Base-by-base conservation (phyloP, 2,888 invertebrate genomes). In the Pristionchus entomophagus region DNA sequence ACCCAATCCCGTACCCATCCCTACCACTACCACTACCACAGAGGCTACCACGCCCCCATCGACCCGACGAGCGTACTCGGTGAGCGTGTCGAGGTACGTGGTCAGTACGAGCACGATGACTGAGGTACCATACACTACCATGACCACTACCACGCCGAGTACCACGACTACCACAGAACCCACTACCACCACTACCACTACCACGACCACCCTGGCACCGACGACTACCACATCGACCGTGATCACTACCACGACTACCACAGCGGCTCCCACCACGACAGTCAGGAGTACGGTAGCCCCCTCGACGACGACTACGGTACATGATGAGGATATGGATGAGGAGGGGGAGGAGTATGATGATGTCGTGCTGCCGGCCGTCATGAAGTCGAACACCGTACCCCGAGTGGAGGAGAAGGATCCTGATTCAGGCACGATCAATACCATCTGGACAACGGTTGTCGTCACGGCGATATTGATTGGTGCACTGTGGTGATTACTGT, bases 241-340 rank as follows among this genome's bases (percentile, higher is more conserved):
- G 17, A 80, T 29, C 14, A 80, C 80, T 17, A 51, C 80, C 8
- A 35, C 80, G n/a, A 80, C 80, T 5, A 53, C 51, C 19, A 29
- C 49, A 29, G n/a, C 6, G 51, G 26, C 53, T 80, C 38, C 80
- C 53, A 59, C 59, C 38, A 82, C 56, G 41, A 82, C 82, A 17
- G 22, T n/a, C 29, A 82, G 12, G 41, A 82, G 35, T 59, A 82
- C 82, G 59, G 59, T 59, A 59, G 41, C 82, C 29, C 82, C 82
- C 1, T 29, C 38, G n/a, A 81, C 80, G 80, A 38, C 56, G 59
- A 59, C 82, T 59, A 82, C 82, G 41, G 82, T 82, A 82, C 59
- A 35, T 12, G 38, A 59, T 26, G 82, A 82, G n/a, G 82, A 82
- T 41, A 82, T 59, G 29, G 53, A 80, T 53, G 80, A 80, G 53